Evolutionary conservation across 2,888 invertebrate genomes (phyloP), one percentile per base, ranked within the genome.

Genomic region (Trichogramma dendrolimi): DNA sequence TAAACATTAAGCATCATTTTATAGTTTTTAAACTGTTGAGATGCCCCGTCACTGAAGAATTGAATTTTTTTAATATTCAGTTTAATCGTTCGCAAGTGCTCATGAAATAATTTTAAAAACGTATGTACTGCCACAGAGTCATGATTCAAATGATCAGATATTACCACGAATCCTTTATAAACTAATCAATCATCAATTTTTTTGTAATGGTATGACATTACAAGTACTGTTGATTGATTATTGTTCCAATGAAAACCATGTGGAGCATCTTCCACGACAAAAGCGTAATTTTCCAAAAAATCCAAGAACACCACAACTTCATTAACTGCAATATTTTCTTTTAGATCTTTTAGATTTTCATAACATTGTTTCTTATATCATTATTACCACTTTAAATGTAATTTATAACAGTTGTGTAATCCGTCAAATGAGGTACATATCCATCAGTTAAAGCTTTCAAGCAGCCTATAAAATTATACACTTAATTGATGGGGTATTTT

Each of bases 211-310:
- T 55, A 46, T 6, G 63, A 59, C 4, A 64, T 56, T 27, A 65
- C 60, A 60, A 63, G 63, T 10, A 69, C 41, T 4, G 68, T 67
- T 7, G 63, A 63, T 50, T 62, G 64, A 42, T 59, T 53, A 11
- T 67, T 64, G 48, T 63, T 62, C 62, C 63, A 66, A 43, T 61
- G 56, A n/a, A n/a, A n/a, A n/a, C n/a, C n/a, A n/a, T n/a, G n/a
- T n/a, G n/a, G n/a, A n/a, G n/a, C n/a, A n/a, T n/a, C n/a, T n/a
- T n/a, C n/a, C n/a, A n/a, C n/a, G n/a, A n/a, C n/a, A n/a, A n/a
- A n/a, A n/a, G n/a, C n/a, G n/a, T n/a, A n/a, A n/a, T n/a, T n/a
- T n/a, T n/a, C n/a, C n/a, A n/a, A n/a, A n/a, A n/a, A n/a, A n/a
- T n/a, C n/a, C n/a, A n/a, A n/a, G n/a, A n/a, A n/a, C n/a, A n/a